Base-by-base conservation (phyloP, 2,888 invertebrate genomes). In the Abrostola triplasia region DNA sequence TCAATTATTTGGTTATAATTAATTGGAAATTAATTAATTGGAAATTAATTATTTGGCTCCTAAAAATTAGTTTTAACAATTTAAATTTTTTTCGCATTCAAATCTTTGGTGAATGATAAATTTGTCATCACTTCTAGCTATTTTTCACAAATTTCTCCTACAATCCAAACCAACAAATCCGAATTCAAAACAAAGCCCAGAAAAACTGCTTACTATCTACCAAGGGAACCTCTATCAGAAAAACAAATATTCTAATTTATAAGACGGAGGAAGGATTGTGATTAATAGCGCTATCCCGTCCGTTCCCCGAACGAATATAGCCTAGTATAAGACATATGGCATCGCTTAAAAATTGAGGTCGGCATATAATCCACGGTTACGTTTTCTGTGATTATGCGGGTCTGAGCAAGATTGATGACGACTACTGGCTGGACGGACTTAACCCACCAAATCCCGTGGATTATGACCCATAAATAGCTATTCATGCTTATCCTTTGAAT, bases 331-430 rank as follows among this genome's bases (percentile, higher is more conserved):
- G 79, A 84, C 78, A 80, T 81, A 82, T 79, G 76, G 77, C 80
- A 85, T 84, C 81, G 85, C 82, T 90, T 90, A 90, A 92, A 92
- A 92, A 90, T 87, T 81, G 85, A 85, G 88, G 88, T 85, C 86
- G 82, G 76, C 76, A 73, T 90, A 92, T 91, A 92, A 92, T 90
- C 92, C 88, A 69, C 79, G 86, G 84, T 89, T 86, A 87, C 88
- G 87, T 91, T 91, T 90, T 89, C 89, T 88, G 88, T 91, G 92
- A 92, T 93, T 91, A 93, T 91, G 84, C 90, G 91, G 91, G 90
- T 82, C 86, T 92, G 92, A 93, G 90, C 88, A 92, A 93, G 93
- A 93, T 93, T 92, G 93, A 93, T 93, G 92, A 88, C 83, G 82
- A 74, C 81, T 77, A 80, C 75, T 74, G 81, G 79, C 81, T 62